Conservation (phyloP, 2,113 vertebrate genomes). For the Haemorhous mexicanus region DNA sequence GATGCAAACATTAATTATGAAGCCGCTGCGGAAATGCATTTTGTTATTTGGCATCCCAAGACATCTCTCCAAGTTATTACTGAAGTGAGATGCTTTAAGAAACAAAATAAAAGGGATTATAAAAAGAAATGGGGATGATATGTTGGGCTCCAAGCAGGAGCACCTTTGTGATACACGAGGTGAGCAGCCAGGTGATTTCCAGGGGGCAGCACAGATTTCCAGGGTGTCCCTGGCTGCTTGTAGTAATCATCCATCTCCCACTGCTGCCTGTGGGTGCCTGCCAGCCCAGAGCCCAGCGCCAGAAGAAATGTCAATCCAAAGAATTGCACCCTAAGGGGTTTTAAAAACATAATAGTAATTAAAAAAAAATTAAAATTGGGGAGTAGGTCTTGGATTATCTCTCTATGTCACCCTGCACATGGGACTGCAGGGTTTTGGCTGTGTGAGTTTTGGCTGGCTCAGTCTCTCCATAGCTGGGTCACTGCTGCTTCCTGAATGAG, state of each 20-base stretch:
- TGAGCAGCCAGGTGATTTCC: not conserved
- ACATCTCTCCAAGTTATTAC: conserved; percentile 65
- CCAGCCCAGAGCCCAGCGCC: not conserved
- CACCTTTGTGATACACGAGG: not conserved
- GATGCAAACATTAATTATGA: conserved; percentile 88
- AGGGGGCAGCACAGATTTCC: not conserved
- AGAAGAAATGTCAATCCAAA: not conserved
- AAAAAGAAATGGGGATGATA: not conserved
- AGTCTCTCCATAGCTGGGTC: not conserved
- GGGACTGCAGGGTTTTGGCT: not conserved
- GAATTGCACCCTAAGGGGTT: not conserved
- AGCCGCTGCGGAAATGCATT: conserved; percentile 78
- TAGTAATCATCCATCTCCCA: not conserved
- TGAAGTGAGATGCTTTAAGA: conserved; percentile 1
- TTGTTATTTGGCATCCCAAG: conserved; percentile 75
- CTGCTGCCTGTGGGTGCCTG: not conserved
- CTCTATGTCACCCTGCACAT: not conserved
- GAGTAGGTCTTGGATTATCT: not conserved
- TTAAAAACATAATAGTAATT: not conserved
- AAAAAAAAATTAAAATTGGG: not conserved
- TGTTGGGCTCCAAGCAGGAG: not conserved
- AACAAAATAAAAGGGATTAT: not conserved
- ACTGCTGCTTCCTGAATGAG: not conserved
- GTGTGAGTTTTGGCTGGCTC: not conserved
- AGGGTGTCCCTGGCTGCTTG: not conserved